A percentile compares a stretch with the other conserved stretches of the same genome.
These are phyloP conservation scores for Zygogramma bicolorata DNA, from an alignment of 2,888 invertebrate genomes.

Conservation along the genomic window DNA sequence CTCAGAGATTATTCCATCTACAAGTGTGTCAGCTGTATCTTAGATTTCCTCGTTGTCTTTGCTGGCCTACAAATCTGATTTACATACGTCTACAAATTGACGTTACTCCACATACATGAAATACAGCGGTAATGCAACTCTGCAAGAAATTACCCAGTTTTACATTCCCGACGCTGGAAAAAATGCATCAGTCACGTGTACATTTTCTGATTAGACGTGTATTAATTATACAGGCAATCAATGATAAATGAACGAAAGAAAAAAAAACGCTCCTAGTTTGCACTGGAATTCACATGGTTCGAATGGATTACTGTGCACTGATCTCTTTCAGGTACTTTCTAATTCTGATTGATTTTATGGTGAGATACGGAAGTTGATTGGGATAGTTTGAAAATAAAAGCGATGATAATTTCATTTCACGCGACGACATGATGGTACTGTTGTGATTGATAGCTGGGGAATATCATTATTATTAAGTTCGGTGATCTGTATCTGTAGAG, in stretches of 20 bases:
- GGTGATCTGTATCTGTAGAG: no score
- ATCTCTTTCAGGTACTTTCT: background rate
- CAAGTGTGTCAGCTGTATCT: background rate
- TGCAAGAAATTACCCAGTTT: background rate
- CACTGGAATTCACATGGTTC: constrained; percentile 1
- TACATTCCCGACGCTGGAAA: background rate
- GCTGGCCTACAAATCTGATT: background rate
- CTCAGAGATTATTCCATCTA: no score
- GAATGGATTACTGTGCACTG: background rate
- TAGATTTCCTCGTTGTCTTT: background rate
- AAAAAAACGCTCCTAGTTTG: background rate
- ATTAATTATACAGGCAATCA: background rate
- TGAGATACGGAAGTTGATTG: background rate
- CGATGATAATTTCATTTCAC: background rate
- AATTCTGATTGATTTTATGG: background rate
- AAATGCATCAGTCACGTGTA: constrained; percentile 2
- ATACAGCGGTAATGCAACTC: background rate
- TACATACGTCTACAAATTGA: background rate
- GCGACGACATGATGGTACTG: background rate
- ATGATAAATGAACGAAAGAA: background rate
- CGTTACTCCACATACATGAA: background rate
- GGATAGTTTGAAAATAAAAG: background rate
- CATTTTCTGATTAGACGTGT: background rate
- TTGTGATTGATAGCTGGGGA: background rate
- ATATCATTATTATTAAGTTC: background rate